Conservation (phyloP, 2,113 vertebrate species). For the Micronycteris hirsuta region DNA sequence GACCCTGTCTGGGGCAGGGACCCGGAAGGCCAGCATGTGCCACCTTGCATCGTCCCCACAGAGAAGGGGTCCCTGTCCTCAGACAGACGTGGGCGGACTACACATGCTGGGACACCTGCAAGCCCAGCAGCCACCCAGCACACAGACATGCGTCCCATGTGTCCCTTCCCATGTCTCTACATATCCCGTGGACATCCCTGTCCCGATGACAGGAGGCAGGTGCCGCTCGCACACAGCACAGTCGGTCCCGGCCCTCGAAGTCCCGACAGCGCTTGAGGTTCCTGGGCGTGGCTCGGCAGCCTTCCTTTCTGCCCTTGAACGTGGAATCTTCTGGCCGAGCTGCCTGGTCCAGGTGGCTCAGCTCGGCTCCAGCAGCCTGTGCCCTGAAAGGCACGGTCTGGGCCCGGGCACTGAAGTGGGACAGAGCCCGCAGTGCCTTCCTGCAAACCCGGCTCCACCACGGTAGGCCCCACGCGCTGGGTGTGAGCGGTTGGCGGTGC, state of each 20-base stretch:
- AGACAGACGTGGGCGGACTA: not conserved
- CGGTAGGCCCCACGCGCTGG: not conserved
- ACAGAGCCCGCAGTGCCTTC: not conserved
- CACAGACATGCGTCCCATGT: fast-evolving
- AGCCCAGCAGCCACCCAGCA: not conserved
- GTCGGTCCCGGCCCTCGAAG: not conserved
- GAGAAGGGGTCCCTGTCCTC: not conserved
- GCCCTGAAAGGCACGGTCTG: not conserved
- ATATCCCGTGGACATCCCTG: not conserved
- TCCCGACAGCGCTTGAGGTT: not conserved
- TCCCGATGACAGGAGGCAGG: not conserved
- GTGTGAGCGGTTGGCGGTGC: not conserved
- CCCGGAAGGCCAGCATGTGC: not conserved
- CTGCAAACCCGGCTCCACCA: not conserved
- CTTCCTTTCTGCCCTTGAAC: not conserved
- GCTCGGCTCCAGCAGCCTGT: not conserved
- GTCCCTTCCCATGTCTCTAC: not conserved
- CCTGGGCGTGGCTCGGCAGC: not conserved
- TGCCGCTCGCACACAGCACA: not conserved
- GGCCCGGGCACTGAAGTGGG: no score
- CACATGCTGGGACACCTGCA: not conserved
- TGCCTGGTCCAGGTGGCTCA: not conserved
- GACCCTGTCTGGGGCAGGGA: not conserved
- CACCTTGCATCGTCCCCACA: not conserved
- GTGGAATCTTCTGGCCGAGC: not conserved